These are phyloP conservation scores for Platynereis dumerilii DNA, from an alignment of 2,888 invertebrate genomes.

Conservation along the genomic window DNA sequence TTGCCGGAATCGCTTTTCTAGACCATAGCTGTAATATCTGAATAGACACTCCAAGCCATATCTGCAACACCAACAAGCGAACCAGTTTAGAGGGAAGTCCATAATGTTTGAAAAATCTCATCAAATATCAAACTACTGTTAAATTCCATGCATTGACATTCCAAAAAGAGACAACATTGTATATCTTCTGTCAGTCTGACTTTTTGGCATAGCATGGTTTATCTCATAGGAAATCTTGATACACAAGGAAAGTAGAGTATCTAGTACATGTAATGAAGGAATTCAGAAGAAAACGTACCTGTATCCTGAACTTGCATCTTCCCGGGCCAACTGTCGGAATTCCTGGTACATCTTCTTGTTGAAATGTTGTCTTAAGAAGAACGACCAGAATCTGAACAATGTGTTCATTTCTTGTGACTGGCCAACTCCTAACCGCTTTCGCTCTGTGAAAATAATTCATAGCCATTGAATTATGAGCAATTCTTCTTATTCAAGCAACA, in stretches of 20 bases:
- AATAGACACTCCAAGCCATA: slow-evolving; percentile 77
- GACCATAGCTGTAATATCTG: slow-evolving; percentile 96
- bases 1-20: slow-evolving; percentile 94
- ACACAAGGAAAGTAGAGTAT: too few species aligned
- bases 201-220: too few species aligned
- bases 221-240: too few species aligned
- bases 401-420: slow-evolving; percentile 99
- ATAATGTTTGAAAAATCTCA: too few species aligned
- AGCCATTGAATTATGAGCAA: not conserved
- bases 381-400: slow-evolving; percentile 98
- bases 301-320: slow-evolving; percentile 87
- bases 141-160: too few species aligned
- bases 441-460: slow-evolving; percentile 71
- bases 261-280: too few species aligned
- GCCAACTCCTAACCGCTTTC: slow-evolving; percentile 90
- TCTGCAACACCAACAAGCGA: slow-evolving; percentile 63
- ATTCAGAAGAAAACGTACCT: slow-evolving; percentile 61
- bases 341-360: slow-evolving; percentile 98
- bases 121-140: too few species aligned
- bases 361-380: slow-evolving; percentile 97
- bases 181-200: too few species aligned
- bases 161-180: too few species aligned
- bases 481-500: not conserved
- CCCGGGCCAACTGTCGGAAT: slow-evolving; percentile 88
- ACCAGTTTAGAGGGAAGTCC: too few species aligned